Percentiles rank a stretch among this genome's conserved stretches.
Evolutionary conservation across 2,797 vertebrate species (phyloP).

Genomic region (Manis crassicaudata): DNA sequence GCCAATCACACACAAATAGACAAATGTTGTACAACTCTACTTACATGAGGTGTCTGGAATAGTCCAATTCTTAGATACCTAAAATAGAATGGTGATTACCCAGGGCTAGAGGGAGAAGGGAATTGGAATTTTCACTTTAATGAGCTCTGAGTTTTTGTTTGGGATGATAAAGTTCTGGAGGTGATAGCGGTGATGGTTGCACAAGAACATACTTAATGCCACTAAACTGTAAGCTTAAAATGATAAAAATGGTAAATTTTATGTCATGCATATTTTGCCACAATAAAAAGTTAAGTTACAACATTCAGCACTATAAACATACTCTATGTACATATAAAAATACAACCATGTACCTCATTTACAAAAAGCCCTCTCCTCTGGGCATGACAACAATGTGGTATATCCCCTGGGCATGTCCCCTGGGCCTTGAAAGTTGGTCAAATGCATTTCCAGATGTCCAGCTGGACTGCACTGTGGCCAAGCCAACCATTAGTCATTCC

Average conservation of each 20-base stretch:
- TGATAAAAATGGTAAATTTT: neutral
- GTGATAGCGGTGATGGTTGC: neutral
- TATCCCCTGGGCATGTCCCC: neutral
- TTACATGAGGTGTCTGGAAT: neutral
- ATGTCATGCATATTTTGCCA: neutral
- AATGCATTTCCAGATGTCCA: neutral
- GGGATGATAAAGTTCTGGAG: neutral
- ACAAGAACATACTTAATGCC: neutral
- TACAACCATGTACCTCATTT: neutral
- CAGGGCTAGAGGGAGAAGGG: neutral
- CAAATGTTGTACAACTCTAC: neutral
- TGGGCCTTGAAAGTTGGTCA: neutral
- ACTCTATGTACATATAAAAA: neutral
- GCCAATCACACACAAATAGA: neutral
- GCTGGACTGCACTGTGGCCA: no score
- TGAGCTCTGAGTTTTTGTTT: neutral
- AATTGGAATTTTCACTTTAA: neutral
- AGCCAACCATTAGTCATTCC: neutral
- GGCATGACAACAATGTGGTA: neutral
- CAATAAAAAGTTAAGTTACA: neutral
- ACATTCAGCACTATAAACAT: neutral
- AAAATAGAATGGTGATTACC: neutral
- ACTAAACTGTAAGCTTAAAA: neutral
- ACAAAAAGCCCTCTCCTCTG: neutral
- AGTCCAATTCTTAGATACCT: neutral